Percentiles rank a stretch among this genome's conserved stretches.
These are phyloP conservation scores for Sebastes schlegelii DNA, from an alignment of 2,113 vertebrate genomes.

Conservation along the genomic window DNA sequence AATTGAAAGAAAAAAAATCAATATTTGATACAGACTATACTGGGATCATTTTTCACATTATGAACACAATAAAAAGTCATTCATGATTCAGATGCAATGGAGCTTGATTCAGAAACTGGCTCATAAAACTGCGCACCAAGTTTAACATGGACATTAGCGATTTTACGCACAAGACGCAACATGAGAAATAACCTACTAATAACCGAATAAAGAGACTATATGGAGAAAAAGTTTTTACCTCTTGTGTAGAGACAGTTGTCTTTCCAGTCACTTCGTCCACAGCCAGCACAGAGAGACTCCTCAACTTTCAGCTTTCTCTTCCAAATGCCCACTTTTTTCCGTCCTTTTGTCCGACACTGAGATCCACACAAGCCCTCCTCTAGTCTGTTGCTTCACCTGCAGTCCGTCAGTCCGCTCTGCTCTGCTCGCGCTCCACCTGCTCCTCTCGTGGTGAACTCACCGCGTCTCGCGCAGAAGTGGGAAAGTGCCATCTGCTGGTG, in stretches of 20 bases:
- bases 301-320: neutral
- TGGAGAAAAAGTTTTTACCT: conserved; percentile 60
- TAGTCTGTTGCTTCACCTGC: conserved; percentile 35
- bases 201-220: neutral
- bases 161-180: neutral
- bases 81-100: neutral
- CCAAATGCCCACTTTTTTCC: neutral
- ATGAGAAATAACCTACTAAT: neutral
- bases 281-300: neutral
- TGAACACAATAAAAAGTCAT: neutral
- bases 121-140: neutral
- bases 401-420: conserved; percentile 23
- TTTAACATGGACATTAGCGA: neutral
- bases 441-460: conserved; percentile 17
- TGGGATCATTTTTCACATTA: neutral
- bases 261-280: conserved; percentile 1
- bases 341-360: conserved; percentile 5
- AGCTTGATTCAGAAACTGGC: neutral
- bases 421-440: conserved; percentile 48
- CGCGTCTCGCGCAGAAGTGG: conserved; percentile 66
- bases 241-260: conserved; percentile 7
- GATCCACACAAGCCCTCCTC: conserved; percentile 32
- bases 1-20: too few relatives aligned
- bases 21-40: neutral
- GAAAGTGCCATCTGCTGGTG: conserved; percentile 90